A percentile compares a stretch with the other conserved stretches of the same genome.
These are phyloP conservation scores for Lepidurus apus DNA, from an alignment of 1,140 invertebrate species.

Conservation along the genomic window DNA sequence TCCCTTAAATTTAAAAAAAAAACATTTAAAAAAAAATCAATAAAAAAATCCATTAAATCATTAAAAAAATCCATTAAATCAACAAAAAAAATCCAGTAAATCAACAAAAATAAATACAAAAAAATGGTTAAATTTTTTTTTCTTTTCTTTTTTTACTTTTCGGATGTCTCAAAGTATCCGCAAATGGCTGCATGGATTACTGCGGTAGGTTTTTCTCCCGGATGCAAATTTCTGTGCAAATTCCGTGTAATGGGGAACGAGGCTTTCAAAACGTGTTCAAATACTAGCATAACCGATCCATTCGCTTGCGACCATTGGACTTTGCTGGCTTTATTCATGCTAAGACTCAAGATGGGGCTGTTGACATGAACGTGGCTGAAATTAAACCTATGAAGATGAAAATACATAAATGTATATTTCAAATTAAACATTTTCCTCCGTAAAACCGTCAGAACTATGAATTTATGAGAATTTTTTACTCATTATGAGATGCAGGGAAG, in stretches of 20 bases:
- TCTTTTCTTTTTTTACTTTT: conserved; percentile 21
- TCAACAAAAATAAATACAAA: background rate
- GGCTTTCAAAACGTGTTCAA: conserved; percentile 5
- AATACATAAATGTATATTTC: background rate
- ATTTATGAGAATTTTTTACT: background rate
- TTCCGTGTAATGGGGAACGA: conserved; percentile 24
- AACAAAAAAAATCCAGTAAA: too few species aligned
- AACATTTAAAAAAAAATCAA: too few species aligned
- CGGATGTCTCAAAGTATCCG: conserved; percentile 34
- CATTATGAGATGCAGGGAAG: background rate
- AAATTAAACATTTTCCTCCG: too few species aligned
- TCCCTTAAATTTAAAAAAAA: background rate
- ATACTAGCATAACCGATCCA: conserved; percentile 26
- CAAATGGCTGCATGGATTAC: conserved; percentile 36
- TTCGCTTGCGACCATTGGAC: background rate
- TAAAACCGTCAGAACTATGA: too few species aligned
- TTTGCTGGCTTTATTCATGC: background rate
- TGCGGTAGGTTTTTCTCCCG: conserved; percentile 34
- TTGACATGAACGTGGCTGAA: background rate
- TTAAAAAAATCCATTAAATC: too few species aligned
- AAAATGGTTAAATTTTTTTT: too few species aligned
- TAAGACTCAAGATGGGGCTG: background rate
- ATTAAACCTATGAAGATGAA: background rate
- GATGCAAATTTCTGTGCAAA: conserved; percentile 33
- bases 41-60: background rate